These are phyloP conservation scores for Chelonia mydas DNA, from an alignment of 2,797 vertebrate genomes.

Conservation along the genomic window DNA sequence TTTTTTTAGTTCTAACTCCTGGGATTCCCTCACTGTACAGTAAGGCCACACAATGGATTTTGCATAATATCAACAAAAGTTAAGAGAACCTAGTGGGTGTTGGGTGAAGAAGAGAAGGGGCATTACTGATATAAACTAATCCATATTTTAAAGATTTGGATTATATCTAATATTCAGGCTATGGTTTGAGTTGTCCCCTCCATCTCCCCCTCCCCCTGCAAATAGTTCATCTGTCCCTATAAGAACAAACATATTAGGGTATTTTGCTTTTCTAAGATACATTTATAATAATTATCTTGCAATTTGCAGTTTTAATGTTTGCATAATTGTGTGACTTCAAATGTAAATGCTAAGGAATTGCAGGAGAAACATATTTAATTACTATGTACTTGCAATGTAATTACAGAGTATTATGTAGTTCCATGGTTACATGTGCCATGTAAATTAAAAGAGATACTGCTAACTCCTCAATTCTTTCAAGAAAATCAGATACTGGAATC, in stretches of 20 bases:
- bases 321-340: conserved; percentile 6
- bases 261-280: neutral
- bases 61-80: neutral
- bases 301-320: conserved; percentile 13
- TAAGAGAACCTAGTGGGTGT: neutral
- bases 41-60: neutral
- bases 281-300: neutral
- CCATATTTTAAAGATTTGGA: neutral
- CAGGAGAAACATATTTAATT: neutral
- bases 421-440: neutral
- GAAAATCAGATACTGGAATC: neutral
- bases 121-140: neutral
- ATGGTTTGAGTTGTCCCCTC: neutral
- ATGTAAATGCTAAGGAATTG: neutral
- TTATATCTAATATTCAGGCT: neutral
- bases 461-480: neutral
- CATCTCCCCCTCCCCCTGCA: neutral
- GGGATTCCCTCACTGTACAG: neutral
- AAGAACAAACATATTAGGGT: neutral
- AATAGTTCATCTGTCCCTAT: neutral
- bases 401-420: neutral
- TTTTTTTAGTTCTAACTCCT: neutral
- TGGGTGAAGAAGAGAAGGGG: neutral
- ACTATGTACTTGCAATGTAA: neutral
- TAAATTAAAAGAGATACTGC: neutral